Percentiles rank a stretch among this genome's conserved stretches.
These are phyloP conservation scores for Aphidoletes aphidimyza DNA, from an alignment of 2,888 invertebrate genomes.

Conservation along the genomic window DNA sequence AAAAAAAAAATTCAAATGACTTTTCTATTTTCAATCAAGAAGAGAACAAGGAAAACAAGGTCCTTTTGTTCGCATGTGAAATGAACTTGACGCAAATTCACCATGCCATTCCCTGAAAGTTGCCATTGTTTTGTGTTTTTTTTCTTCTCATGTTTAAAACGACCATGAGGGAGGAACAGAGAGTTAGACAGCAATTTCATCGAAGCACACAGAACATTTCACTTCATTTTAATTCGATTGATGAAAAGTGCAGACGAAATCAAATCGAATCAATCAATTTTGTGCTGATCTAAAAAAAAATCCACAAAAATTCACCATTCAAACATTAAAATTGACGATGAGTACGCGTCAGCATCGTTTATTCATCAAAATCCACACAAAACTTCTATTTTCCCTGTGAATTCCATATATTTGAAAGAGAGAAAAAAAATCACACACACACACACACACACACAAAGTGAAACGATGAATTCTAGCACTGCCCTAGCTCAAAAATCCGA, in stretches of 20 bases:
- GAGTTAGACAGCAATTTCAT: neutral
- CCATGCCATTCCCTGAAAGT: slow-evolving; percentile 21
- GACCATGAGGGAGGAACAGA: neutral
- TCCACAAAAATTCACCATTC: slow-evolving; percentile 19
- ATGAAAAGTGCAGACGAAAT: neutral
- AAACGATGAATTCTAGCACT: neutral
- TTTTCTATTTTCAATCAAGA: slow-evolving; percentile 20
- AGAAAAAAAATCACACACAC: neutral
- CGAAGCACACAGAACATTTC: neutral
- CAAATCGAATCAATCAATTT: slow-evolving; percentile 52
- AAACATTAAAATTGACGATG: slow-evolving; percentile 5
- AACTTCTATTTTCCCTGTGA: no score
- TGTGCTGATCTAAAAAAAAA: neutral
- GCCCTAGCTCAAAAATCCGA: slow-evolving; percentile 27
- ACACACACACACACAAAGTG: no score
- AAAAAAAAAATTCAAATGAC: slow-evolving; percentile 45
- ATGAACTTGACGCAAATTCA: slow-evolving; percentile 51
- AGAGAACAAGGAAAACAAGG: neutral
- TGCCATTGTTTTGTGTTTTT: neutral
- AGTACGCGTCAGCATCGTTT: neutral
- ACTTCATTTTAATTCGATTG: neutral
- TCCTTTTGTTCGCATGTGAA: neutral
- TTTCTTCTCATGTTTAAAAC: no score
- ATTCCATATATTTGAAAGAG: no score
- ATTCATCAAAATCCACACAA: neutral